phyloP scores from a whole-genome alignment of 1,140 invertebrate species.

The Vanessa tameamea region DNA sequence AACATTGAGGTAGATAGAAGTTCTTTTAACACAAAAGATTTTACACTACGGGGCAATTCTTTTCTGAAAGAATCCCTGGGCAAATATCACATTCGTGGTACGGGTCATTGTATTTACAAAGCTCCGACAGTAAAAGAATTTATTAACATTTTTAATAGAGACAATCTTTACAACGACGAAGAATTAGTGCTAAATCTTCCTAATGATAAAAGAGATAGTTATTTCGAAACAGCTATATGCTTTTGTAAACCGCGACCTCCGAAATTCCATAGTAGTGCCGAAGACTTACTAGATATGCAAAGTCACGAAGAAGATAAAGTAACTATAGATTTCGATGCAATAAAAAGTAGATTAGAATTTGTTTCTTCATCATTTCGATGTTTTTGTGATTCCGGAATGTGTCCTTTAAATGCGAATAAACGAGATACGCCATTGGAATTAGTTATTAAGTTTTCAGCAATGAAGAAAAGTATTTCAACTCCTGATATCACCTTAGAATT shows the following conservation, averaged over 20 bases:
- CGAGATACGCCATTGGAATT: slow-evolving; percentile 56
- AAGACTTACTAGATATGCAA: slow-evolving; percentile 65
- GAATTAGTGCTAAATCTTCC: slow-evolving; percentile 59
- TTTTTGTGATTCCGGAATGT: slow-evolving; percentile 69
- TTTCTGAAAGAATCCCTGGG: slow-evolving; percentile 68
- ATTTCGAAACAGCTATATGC: slow-evolving; percentile 74
- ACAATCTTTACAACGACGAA: slow-evolving; percentile 61
- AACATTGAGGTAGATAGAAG: slow-evolving; percentile 73
- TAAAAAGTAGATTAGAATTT: slow-evolving; percentile 58
- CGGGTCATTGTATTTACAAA: slow-evolving; percentile 76
- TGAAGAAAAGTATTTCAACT: slow-evolving; percentile 75
- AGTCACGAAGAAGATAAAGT: slow-evolving; percentile 49
- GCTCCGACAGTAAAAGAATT: slow-evolving; percentile 68
- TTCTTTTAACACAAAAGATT: slow-evolving; percentile 57
- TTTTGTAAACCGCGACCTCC: slow-evolving; percentile 69
- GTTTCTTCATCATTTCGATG: slow-evolving; percentile 67
- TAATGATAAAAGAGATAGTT: slow-evolving; percentile 62
- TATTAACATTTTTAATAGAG: slow-evolving; percentile 76
- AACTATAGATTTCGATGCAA: slow-evolving; percentile 57
- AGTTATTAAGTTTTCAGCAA: slow-evolving; percentile 71
- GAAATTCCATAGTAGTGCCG: slow-evolving; percentile 72
- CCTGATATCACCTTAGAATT: slow-evolving; percentile 67
- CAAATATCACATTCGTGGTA: slow-evolving; percentile 75
- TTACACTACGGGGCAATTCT: slow-evolving; percentile 57
- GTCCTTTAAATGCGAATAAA: slow-evolving; percentile 65